phyloP scores from a whole-genome alignment of 2,113 vertebrate genomes.

The Ranitomeya variabilis region DNA sequence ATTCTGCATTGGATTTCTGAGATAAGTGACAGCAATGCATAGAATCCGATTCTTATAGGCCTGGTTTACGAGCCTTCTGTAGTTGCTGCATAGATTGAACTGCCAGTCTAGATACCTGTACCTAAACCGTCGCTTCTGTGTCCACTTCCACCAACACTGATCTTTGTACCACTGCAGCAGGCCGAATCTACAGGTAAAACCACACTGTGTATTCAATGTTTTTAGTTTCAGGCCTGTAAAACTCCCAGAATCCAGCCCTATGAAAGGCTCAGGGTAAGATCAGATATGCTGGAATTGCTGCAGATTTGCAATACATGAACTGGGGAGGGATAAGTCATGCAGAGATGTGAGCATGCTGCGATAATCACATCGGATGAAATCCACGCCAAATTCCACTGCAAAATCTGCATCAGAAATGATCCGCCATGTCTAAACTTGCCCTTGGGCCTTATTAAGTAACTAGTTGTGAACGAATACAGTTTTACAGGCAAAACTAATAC shows the following conservation, averaged over 20 bases:
- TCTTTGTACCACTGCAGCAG: constrained; percentile 1
- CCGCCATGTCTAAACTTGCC: too few relatives aligned
- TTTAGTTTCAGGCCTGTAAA: not conserved
- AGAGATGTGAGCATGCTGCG: too few relatives aligned
- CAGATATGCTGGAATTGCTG: too few relatives aligned
- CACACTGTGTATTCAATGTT: not conserved
- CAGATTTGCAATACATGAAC: too few relatives aligned
- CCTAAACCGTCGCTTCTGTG: constrained; percentile 8
- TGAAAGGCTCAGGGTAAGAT: not conserved
- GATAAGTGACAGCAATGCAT: constrained; percentile 11
- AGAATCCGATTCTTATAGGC: not conserved
- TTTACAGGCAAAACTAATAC: constrained; percentile 13
- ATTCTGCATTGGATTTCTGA: constrained; percentile 6
- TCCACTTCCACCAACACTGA: not conserved
- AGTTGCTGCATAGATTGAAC: constrained; percentile 33
- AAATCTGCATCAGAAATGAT: too few relatives aligned
- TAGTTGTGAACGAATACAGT: not conserved
- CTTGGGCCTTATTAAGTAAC: too few relatives aligned
- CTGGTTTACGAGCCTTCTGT: constrained; percentile 15
- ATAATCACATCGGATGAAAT: too few relatives aligned
- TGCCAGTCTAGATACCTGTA: constrained; percentile 27
- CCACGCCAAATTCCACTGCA: too few relatives aligned
- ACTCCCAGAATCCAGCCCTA: constrained; percentile 3
- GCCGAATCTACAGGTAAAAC: constrained; percentile 12
- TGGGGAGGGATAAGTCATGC: too few relatives aligned